Conservation (phyloP, 1,140 invertebrate species). For the Drosophila miranda region DNA sequence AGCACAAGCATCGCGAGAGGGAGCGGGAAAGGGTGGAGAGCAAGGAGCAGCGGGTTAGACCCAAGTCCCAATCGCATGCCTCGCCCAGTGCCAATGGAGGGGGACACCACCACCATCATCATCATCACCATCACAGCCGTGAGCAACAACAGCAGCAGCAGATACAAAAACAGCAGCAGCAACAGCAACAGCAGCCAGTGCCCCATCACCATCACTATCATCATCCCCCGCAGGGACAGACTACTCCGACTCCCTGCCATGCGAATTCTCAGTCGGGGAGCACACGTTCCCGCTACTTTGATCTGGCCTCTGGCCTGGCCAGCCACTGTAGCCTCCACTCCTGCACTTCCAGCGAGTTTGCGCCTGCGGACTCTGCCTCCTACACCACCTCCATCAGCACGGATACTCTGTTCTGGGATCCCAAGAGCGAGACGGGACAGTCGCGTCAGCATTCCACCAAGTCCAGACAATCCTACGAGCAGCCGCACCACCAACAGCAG, state of each 20-base stretch:
- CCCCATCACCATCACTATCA: conserved; percentile 51
- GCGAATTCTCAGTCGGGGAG: conserved; percentile 64
- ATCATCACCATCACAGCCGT: conserved; percentile 51
- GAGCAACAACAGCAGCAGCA: conserved; percentile 42
- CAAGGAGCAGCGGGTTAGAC: conserved; percentile 74
- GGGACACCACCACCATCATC: conserved; percentile 53
- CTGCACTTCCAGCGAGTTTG: conserved; percentile 89
- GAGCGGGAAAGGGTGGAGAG: conserved; percentile 63
- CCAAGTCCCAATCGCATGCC: conserved; percentile 82
- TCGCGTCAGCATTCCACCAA: conserved; percentile 81
- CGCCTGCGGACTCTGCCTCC: conserved; percentile 87
- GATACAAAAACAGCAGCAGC: conserved; percentile 11
- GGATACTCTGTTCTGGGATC: conserved; percentile 92
- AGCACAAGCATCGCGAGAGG: conserved; percentile 83
- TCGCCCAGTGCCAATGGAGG: conserved; percentile 57
- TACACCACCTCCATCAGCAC: conserved; percentile 92
- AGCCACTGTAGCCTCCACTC: conserved; percentile 92
- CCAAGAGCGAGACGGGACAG: conserved; percentile 82
- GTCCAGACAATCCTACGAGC: conserved; percentile 79
- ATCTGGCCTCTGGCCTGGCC: conserved; percentile 85
- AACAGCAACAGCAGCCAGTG: conserved; percentile 34
- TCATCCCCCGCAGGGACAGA: conserved; percentile 42
- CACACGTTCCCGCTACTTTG: conserved; percentile 82
- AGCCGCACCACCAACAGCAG: conserved; percentile 33
- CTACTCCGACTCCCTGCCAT: conserved; percentile 12